Evolutionary conservation across 2,888 invertebrate species (phyloP).

Genomic region (Epinotia nisella): DNA sequence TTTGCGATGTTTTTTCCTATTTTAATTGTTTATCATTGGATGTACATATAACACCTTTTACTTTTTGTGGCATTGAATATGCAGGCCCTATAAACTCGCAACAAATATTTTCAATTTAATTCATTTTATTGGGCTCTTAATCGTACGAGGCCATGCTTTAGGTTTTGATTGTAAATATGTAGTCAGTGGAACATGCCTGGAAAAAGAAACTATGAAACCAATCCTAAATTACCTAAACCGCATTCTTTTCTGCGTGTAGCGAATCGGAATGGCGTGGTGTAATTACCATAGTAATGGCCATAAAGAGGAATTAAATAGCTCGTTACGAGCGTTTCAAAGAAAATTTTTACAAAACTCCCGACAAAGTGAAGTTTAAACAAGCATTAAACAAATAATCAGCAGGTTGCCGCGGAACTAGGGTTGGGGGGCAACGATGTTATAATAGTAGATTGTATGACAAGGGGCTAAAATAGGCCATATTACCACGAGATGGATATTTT

Average conservation of each 20-base stretch:
- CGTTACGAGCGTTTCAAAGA: slow-evolving; percentile 34
- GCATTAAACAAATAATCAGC: slow-evolving; percentile 44
- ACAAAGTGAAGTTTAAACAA: slow-evolving; percentile 38
- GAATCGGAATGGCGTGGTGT: neutral
- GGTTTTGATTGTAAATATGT: neutral
- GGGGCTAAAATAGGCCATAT: too few relatives aligned
- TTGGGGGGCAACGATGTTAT: too few relatives aligned
- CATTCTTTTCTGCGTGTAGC: neutral
- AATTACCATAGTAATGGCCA: slow-evolving; percentile 29
- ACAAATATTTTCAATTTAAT: too few relatives aligned
- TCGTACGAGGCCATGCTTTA: too few relatives aligned
- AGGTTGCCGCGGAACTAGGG: slow-evolving; percentile 31
- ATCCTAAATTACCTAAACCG: neutral
- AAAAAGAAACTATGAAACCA: neutral
- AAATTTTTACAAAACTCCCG: slow-evolving; percentile 26
- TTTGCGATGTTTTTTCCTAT: too few relatives aligned
- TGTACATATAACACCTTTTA: neutral
- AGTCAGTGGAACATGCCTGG: neutral
- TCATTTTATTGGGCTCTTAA: too few relatives aligned
- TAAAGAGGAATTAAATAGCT: slow-evolving; percentile 38
- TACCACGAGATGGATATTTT: too few relatives aligned
- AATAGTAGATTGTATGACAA: too few relatives aligned
- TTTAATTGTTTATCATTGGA: too few relatives aligned
- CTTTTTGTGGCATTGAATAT: neutral
- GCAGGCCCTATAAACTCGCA: neutral